Evolutionary conservation across 2,113 vertebrate species (phyloP).

Genomic region (Rutilus rutilus): DNA sequence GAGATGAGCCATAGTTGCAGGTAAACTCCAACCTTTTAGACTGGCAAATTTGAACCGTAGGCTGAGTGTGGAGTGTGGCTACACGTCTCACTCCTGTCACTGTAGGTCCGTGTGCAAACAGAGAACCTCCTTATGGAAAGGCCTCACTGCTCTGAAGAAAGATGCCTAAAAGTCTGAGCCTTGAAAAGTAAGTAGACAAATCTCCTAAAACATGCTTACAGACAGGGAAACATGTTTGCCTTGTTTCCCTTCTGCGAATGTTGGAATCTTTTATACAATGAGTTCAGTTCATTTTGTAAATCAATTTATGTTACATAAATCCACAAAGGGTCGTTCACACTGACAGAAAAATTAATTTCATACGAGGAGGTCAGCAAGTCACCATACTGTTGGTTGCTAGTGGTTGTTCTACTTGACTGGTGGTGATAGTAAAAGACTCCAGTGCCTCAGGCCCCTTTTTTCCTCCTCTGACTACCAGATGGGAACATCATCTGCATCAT

Average conservation of each 20-base stretch:
- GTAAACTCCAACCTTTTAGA: conserved; percentile 64
- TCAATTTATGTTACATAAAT: background rate
- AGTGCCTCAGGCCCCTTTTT: too few relatives aligned
- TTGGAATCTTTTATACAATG: conserved; percentile 63
- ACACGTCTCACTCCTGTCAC: conserved; percentile 59
- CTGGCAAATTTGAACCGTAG: conserved; percentile 60
- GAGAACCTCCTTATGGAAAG: conserved; percentile 57
- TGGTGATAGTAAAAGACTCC: background rate
- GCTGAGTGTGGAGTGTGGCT: conserved; percentile 58
- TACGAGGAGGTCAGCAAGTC: background rate
- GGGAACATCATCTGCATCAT: background rate
- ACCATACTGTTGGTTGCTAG: background rate
- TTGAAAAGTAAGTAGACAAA: conserved; percentile 62
- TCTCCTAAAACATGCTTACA: conserved; percentile 75
- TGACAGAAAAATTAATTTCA: background rate
- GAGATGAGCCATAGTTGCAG: conserved; percentile 68
- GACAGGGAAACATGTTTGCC: conserved; percentile 60
- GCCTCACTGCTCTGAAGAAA: conserved; percentile 58
- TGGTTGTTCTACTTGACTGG: background rate
- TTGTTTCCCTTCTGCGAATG: conserved; percentile 60
- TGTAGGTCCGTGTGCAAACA: conserved; percentile 76
- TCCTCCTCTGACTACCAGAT: background rate
- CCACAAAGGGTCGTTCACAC: background rate
- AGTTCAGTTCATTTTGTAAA: conserved; percentile 59
- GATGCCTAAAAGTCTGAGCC: conserved; percentile 55